phyloP scores from a whole-genome alignment of 2,113 vertebrate genomes.

The Xerus inauris region DNA sequence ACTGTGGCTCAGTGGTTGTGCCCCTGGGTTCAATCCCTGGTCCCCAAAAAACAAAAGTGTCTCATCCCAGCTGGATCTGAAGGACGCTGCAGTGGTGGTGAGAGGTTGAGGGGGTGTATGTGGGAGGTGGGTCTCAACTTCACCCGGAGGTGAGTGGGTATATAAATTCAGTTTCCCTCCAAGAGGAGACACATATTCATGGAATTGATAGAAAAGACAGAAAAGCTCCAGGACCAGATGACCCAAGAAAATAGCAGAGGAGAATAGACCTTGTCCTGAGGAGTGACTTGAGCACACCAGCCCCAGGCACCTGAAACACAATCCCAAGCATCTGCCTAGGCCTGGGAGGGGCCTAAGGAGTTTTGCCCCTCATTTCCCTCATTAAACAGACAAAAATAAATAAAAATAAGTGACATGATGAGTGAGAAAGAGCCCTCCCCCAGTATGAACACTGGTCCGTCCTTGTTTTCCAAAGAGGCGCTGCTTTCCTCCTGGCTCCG shows the following conservation, averaged over 20 bases:
- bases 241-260: background rate
- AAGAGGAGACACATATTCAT: background rate
- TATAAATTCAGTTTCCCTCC: background rate
- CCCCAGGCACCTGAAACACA: background rate
- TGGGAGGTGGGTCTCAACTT: background rate
- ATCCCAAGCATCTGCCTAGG: background rate
- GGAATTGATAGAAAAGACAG: background rate
- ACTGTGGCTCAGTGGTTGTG: too few relatives aligned
- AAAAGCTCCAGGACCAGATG: background rate
- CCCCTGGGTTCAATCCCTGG: too few relatives aligned
- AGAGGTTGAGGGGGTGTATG: too few relatives aligned
- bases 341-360: background rate
- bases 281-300: background rate
- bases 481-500: background rate
- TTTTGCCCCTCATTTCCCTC: background rate
- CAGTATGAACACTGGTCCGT: background rate
- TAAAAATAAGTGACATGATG: background rate
- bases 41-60: too few relatives aligned
- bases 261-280: background rate
- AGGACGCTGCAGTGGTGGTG: too few relatives aligned
- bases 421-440: background rate
- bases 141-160: background rate
- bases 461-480: background rate
- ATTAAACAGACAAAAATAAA: background rate
- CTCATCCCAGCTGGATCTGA: background rate